Evolutionary conservation across 1,140 invertebrate species (phyloP).

Genomic region (Leptonema lineaticorne): DNA sequence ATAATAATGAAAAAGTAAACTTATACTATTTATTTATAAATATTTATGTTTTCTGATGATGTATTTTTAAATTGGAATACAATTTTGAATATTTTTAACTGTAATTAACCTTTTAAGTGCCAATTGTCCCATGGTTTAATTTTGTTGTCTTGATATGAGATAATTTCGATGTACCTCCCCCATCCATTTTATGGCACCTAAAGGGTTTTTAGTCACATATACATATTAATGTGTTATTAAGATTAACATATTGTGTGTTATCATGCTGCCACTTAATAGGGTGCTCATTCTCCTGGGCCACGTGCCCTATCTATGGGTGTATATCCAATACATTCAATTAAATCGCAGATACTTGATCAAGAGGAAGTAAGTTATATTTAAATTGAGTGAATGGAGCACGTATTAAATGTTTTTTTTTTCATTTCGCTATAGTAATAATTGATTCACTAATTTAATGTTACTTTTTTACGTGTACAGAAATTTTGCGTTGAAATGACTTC

Average conservation of each 20-base stretch:
- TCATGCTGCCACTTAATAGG: constrained; percentile 66
- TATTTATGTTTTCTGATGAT: no score
- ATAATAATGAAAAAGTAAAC: no score
- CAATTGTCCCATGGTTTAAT: constrained; percentile 43
- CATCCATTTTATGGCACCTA: constrained; percentile 30
- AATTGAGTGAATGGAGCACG: constrained; percentile 23
- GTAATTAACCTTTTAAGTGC: constrained; percentile 39
- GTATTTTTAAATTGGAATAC: no score
- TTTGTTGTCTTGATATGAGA: constrained; percentile 33
- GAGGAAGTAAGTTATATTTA: constrained; percentile 76
- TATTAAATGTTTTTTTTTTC: constrained; percentile 13
- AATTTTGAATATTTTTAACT: background rate
- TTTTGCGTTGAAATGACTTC: no score
- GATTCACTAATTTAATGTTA: no score
- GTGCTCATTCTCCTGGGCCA: constrained; percentile 83
- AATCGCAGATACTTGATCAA: constrained; percentile 79
- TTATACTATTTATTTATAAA: no score
- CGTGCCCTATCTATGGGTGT: constrained; percentile 82
- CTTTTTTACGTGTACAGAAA: no score
- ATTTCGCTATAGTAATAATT: no score
- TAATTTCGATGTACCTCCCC: background rate
- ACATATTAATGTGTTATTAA: background rate
- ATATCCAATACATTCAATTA: constrained; percentile 83
- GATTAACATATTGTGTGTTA: constrained; percentile 48
- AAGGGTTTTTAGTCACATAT: background rate